Percentiles rank a stretch among this genome's conserved stretches.
Evolutionary conservation across 2,113 vertebrate genomes (phyloP).

Genomic region (Elanoides forficatus): DNA sequence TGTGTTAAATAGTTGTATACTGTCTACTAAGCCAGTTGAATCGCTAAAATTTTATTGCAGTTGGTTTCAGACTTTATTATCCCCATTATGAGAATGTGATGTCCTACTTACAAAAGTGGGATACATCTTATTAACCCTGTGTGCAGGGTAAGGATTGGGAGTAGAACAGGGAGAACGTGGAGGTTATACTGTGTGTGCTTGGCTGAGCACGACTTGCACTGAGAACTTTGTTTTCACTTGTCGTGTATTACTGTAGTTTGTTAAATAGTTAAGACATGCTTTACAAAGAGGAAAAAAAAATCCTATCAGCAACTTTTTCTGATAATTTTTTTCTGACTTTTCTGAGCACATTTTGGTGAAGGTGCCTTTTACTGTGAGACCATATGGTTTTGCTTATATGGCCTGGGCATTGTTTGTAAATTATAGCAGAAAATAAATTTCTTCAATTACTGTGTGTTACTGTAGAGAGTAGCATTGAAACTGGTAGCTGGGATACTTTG

Average conservation of each 20-base stretch:
- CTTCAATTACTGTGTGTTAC: background rate
- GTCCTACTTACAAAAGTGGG: background rate
- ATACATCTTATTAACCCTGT: background rate
- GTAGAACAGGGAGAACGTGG: background rate
- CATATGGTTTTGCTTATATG: background rate
- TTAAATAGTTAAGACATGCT: background rate
- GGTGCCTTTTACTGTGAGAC: background rate
- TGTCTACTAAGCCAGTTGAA: background rate
- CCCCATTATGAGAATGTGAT: background rate
- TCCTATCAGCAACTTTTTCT: background rate
- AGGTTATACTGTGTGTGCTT: background rate
- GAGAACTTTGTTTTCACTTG: background rate
- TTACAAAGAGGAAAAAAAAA: background rate
- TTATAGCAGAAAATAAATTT: background rate
- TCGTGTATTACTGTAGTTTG: background rate
- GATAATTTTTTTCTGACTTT: background rate
- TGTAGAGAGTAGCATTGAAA: background rate
- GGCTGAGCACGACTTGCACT: background rate
- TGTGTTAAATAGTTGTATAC: background rate
- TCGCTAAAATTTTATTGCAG: background rate
- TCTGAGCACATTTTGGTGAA: background rate
- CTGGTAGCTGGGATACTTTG: background rate
- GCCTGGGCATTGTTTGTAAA: background rate
- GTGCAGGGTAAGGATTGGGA: background rate
- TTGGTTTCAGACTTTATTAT: background rate